A percentile compares a stretch with the other conserved stretches of the same genome.
phyloP scores from a whole-genome alignment of 2,888 invertebrate species.

The Synanthedon andrenaeformis region DNA sequence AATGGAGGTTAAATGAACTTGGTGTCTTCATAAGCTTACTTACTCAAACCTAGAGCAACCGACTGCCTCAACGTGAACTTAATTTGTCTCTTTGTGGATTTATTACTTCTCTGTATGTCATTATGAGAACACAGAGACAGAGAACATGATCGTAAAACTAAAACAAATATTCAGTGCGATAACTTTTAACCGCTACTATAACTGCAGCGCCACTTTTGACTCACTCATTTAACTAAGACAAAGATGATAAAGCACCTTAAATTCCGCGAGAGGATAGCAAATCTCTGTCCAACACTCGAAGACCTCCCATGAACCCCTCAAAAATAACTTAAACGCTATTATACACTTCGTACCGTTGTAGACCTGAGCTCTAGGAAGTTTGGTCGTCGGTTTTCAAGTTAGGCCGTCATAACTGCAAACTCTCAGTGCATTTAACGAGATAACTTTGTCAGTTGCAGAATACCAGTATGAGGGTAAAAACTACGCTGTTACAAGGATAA shows the following conservation, averaged over 20 bases:
- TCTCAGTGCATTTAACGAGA: slow-evolving; percentile 57
- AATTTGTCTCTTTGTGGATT: too few species aligned
- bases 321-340: neutral
- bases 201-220: slow-evolving; percentile 10
- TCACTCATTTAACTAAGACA: slow-evolving; percentile 17
- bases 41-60: too few species aligned
- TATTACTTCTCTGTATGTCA: too few species aligned
- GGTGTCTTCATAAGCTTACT: too few species aligned
- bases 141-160: neutral
- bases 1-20: too few species aligned
- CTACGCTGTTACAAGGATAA: neutral
- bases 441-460: slow-evolving; percentile 41
- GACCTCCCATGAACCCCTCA: slow-evolving; percentile 1
- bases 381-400: slow-evolving; percentile 28
- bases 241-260: slow-evolving; percentile 29
- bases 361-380: slow-evolving; percentile 16
- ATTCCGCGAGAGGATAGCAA: slow-evolving; percentile 14
- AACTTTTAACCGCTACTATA: neutral
- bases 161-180: neutral
- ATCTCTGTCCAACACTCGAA: slow-evolving; percentile 2
- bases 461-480: slow-evolving; percentile 26
- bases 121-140: too few species aligned
- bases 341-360: slow-evolving; percentile 2
- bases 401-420: slow-evolving; percentile 34
- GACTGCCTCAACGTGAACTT: too few species aligned